Evolutionary conservation across 2,113 vertebrate genomes (phyloP).

Genomic region (Chaetura pelagica): DNA sequence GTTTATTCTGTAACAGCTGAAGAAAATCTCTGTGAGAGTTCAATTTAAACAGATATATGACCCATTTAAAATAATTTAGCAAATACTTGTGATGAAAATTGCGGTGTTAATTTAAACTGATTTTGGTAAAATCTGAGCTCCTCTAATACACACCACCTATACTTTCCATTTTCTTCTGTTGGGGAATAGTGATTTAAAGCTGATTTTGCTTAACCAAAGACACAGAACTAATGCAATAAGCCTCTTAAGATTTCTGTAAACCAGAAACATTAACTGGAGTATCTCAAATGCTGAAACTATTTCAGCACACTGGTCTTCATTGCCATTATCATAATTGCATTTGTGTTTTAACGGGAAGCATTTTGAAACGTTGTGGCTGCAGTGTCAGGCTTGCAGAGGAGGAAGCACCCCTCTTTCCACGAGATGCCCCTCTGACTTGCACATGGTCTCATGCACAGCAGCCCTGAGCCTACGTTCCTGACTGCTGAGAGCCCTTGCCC

Average conservation of each 20-base stretch:
- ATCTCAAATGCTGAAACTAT: neutral
- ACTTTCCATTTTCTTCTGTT: neutral
- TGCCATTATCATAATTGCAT: neutral
- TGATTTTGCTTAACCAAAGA: conserved; percentile 12
- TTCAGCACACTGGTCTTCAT: neutral
- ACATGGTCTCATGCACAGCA: neutral
- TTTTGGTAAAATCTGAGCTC: neutral
- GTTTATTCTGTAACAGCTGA: neutral
- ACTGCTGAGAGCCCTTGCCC: neutral
- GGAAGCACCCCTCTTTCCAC: neutral
- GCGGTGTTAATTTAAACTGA: neutral
- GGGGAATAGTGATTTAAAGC: neutral
- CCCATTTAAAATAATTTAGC: neutral
- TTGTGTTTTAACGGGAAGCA: neutral
- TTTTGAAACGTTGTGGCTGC: conserved; percentile 6
- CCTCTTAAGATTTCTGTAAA: conserved; percentile 13
- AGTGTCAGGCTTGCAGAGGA: neutral
- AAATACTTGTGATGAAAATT: neutral
- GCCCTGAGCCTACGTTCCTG: conserved; percentile 1
- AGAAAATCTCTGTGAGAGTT: neutral
- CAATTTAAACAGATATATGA: neutral
- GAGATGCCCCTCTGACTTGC: neutral
- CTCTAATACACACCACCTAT: neutral
- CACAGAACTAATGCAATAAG: conserved; percentile 18
- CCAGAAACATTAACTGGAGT: neutral